A percentile compares a stretch with the other conserved stretches of the same genome.
Evolutionary conservation across 2,797 vertebrate species (phyloP).

Genomic region (Danio tinwini): DNA sequence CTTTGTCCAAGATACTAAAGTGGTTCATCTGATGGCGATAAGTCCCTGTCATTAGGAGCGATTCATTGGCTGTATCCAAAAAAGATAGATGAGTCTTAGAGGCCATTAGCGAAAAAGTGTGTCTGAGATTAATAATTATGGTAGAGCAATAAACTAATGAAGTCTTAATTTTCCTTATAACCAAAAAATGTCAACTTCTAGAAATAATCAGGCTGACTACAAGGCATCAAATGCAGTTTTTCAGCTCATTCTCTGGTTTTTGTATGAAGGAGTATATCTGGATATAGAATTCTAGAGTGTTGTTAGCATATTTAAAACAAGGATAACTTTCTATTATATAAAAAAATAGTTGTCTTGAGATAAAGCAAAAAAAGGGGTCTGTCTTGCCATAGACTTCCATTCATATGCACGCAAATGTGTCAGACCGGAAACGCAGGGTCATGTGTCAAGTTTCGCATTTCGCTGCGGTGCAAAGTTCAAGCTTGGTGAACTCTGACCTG

Average conservation of each 20-base stretch:
- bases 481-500: no score
- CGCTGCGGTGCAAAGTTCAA: no score
- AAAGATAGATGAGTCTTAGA: neutral
- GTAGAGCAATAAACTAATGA: neutral
- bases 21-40: no score
- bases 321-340: neutral
- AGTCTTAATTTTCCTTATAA: slow-evolving; percentile 53
- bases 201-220: slow-evolving; percentile 13
- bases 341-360: no score
- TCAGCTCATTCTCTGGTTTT: neutral
- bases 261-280: neutral
- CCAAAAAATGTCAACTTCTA: slow-evolving; percentile 54
- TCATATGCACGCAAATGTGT: no score
- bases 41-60: no score
- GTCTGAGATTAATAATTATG: neutral
- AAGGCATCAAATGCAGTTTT: slow-evolving; percentile 47
- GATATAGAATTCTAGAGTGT: neutral
- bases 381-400: no score
- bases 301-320: neutral
- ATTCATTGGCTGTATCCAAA: no score
- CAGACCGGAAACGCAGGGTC: no score
- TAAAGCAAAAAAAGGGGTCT: no score
- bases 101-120: neutral
- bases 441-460: no score
- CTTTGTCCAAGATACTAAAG: no score